A percentile compares a stretch with the other conserved stretches of the same genome.
Conservation (phyloP, 2,888 invertebrate species). For the Neoitamus cyanurus region DNA sequence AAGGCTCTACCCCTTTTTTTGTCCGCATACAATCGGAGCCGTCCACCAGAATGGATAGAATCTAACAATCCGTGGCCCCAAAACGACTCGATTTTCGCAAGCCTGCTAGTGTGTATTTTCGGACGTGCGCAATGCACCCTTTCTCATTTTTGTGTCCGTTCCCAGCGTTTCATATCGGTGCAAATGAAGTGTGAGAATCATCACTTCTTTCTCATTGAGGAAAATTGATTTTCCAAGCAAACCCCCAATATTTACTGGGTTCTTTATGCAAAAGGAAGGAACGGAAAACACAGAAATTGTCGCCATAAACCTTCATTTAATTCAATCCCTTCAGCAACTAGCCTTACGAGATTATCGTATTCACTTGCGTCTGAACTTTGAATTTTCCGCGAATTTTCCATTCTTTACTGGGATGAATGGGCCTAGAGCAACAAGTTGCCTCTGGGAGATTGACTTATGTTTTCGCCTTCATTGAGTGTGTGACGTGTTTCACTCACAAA, state of each 20-base stretch:
- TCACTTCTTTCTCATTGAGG: slow-evolving; percentile 16
- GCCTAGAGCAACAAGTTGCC: background rate
- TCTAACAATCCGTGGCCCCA: background rate
- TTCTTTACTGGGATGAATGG: background rate
- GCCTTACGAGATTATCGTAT: background rate
- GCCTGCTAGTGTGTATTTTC: background rate
- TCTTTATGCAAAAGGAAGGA: background rate
- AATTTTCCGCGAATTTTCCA: background rate
- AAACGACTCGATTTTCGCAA: background rate
- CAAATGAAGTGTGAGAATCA: background rate
- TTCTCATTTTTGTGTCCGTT: background rate
- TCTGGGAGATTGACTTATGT: background rate
- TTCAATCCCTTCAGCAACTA: background rate
- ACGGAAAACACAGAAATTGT: background rate
- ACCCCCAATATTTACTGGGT: background rate
- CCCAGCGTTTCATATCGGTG: background rate
- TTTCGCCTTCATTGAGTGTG: background rate
- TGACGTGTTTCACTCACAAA: background rate
- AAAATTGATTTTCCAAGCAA: slow-evolving; percentile 23
- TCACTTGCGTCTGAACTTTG: background rate
- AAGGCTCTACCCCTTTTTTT: background rate
- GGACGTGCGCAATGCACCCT: background rate
- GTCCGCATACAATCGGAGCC: background rate
- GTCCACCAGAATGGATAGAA: background rate
- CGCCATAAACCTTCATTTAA: background rate